phyloP scores from a whole-genome alignment of 2,797 vertebrate species.

The Naso thynnoides region DNA sequence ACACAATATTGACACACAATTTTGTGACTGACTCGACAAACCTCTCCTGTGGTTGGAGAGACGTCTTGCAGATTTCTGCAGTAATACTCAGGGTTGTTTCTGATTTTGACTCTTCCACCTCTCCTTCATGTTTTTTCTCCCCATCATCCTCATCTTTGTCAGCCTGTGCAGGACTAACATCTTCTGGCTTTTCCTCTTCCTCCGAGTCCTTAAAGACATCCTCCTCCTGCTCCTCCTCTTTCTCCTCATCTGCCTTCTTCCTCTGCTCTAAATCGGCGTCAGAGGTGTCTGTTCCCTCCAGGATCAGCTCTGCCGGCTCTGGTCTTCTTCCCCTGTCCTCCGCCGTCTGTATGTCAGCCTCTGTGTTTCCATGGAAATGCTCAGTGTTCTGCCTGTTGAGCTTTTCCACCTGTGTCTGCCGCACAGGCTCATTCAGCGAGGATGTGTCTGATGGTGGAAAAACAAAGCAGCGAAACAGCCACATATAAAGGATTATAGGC shows the following conservation, averaged over 20 bases:
- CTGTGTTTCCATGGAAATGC: constrained; percentile 61
- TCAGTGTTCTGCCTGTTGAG: constrained; percentile 89
- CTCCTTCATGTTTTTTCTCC: constrained; percentile 33
- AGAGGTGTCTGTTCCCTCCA: constrained; percentile 31
- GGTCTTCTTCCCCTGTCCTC: constrained; percentile 41
- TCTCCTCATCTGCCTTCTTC: constrained; percentile 22
- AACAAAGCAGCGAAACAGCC: constrained; percentile 22
- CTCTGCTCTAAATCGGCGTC: constrained; percentile 17
- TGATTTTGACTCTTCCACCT: constrained; percentile 25
- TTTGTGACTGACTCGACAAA: constrained; percentile 34
- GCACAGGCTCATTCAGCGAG: constrained; percentile 71
- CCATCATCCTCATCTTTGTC: constrained; percentile 46
- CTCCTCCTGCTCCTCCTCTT: constrained; percentile 42
- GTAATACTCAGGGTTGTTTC: constrained; percentile 13
- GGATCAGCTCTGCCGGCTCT: constrained; percentile 61
- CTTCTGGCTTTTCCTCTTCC: constrained; percentile 39
- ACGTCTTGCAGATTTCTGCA: constrained; percentile 40
- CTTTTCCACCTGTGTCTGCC: constrained; percentile 84
- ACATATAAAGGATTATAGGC: neutral
- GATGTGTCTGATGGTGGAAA: constrained; percentile 76
- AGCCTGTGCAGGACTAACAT: constrained; percentile 14
- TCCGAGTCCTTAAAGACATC: constrained; percentile 55
- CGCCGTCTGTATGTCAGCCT: constrained; percentile 43
- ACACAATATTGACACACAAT: neutral
- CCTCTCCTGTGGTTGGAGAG: constrained; percentile 64